A percentile compares a stretch with the other conserved stretches of the same genome.
Conservation (phyloP, 2,113 vertebrate genomes). For the Seriola aureovittata region DNA sequence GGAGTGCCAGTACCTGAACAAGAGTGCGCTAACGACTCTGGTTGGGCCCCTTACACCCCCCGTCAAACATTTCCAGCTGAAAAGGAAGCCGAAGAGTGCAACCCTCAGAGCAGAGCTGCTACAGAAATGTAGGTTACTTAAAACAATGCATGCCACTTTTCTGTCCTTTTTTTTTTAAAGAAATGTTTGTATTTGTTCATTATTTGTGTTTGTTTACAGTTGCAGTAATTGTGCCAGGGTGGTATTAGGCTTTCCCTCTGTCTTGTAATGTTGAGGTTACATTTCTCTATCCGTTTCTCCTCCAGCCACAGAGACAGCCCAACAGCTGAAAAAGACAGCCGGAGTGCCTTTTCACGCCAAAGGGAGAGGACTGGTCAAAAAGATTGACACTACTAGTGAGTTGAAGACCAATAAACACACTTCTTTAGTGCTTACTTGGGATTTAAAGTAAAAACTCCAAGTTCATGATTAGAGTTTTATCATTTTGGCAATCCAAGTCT, state of each 20-base stretch:
- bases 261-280: not conserved
- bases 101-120: constrained; percentile 96
- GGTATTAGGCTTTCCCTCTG: not conserved
- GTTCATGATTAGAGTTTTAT: not conserved
- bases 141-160: not conserved
- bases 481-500: not conserved
- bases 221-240: not conserved
- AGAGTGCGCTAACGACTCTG: constrained; percentile 94
- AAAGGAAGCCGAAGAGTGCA: constrained; percentile 98
- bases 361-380: constrained; percentile 97
- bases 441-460: not conserved
- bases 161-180: not conserved
- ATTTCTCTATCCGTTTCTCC: not conserved
- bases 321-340: constrained; percentile 97
- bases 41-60: constrained; percentile 96
- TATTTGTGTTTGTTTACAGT: not conserved
- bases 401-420: constrained; percentile 4
- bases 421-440: not conserved
- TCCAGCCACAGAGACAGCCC: constrained; percentile 95
- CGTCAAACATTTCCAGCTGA: constrained; percentile 98
- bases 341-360: constrained; percentile 98
- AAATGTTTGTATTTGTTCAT: too few species aligned
- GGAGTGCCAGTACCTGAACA: constrained; percentile 98
- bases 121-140: constrained; percentile 92
- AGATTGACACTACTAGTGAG: constrained; percentile 98